A percentile compares a stretch with the other conserved stretches of the same genome.
phyloP scores from a whole-genome alignment of 2,113 vertebrate species.

The Peromyscus californicus region DNA sequence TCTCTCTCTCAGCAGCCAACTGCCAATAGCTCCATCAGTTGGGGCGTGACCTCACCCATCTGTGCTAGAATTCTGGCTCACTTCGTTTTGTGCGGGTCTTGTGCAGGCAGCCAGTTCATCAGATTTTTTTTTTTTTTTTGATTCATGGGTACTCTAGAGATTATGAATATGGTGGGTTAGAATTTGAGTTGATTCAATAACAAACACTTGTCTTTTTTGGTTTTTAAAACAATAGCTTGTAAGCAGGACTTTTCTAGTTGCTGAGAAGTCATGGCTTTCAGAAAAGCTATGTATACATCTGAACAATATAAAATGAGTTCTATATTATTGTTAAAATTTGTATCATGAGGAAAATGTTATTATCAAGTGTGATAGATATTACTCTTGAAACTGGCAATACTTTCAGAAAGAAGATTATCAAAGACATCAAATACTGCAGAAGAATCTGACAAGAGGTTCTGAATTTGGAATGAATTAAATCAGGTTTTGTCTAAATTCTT shows the following conservation, averaged over 20 bases:
- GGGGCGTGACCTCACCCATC: too few relatives aligned
- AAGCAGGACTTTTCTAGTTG: background rate
- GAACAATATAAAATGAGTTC: background rate
- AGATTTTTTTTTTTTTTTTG: background rate
- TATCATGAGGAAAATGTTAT: background rate
- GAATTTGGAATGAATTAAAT: background rate
- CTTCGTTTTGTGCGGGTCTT: background rate
- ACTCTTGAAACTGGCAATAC: background rate
- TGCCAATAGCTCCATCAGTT: background rate
- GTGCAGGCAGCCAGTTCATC: background rate
- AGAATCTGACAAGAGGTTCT: background rate
- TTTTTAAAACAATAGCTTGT: background rate
- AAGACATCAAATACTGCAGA: background rate
- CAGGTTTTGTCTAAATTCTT: background rate
- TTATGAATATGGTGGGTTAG: background rate
- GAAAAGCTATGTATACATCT: background rate
- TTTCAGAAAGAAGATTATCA: background rate
- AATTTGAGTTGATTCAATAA: conserved; percentile 9
- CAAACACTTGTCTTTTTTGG: background rate
- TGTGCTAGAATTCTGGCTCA: background rate
- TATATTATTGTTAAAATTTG: background rate
- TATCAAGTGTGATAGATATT: background rate
- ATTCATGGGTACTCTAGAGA: background rate
- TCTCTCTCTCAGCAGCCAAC: background rate
- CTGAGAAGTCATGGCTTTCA: background rate